Conservation (phyloP, 2,797 vertebrate genomes). For the Myotis daubentonii region DNA sequence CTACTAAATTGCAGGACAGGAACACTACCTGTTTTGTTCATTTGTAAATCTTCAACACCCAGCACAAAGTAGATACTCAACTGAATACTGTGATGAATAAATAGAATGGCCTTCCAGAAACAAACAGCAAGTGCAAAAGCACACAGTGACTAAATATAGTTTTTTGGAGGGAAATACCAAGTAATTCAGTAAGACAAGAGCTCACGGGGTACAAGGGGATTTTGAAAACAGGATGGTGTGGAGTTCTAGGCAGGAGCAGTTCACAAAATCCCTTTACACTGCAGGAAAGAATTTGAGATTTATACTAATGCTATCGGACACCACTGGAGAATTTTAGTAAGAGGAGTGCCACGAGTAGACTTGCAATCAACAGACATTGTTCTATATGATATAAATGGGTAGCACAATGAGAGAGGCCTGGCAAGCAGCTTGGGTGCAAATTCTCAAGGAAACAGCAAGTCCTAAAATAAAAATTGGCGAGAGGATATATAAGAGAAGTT, state of each 20-base stretch:
- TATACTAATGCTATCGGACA: slow-evolving; percentile 3
- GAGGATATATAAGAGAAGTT: neutral
- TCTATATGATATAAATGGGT: neutral
- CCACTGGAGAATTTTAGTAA: neutral
- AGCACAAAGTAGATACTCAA: neutral
- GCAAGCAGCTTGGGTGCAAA: neutral
- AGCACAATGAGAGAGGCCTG: neutral
- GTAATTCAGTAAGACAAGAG: neutral
- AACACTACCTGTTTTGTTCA: neutral
- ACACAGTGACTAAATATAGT: neutral
- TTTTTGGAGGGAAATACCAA: neutral
- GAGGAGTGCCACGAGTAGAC: neutral
- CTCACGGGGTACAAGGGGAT: neutral
- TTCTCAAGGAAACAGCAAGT: neutral
- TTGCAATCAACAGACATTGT: neutral
- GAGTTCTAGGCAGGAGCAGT: neutral
- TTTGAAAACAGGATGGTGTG: neutral
- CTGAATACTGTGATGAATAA: neutral
- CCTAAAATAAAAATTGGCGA: slow-evolving; percentile 2
- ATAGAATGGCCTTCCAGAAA: neutral
- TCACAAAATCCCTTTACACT: neutral
- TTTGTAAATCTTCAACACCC: neutral
- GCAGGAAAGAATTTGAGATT: neutral
- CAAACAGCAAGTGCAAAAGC: neutral
- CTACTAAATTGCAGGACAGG: neutral